A percentile compares a stretch with the other conserved stretches of the same genome.
Conservation (phyloP, 2,113 vertebrate genomes). For the Mola mola region DNA sequence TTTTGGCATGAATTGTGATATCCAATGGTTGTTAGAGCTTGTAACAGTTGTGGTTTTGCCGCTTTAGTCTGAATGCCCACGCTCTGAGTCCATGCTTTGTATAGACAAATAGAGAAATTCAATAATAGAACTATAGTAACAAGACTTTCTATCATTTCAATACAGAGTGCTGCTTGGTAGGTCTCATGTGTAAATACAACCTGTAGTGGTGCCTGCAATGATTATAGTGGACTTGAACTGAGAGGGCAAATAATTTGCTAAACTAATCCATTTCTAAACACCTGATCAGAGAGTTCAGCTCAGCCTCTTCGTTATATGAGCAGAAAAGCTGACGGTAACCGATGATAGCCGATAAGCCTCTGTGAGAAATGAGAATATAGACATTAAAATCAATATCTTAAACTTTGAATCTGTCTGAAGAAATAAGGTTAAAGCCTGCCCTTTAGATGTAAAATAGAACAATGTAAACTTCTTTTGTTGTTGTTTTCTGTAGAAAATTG, state of each 20-base stretch:
- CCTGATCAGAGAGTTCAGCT: constrained; percentile 29
- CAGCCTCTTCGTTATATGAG: constrained; percentile 39
- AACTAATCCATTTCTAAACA: constrained; percentile 45
- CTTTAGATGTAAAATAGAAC: neutral
- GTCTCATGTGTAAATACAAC: constrained; percentile 30
- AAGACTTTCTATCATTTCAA: constrained; percentile 49
- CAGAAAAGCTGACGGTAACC: constrained; percentile 9
- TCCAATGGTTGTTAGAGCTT: too few relatives aligned
- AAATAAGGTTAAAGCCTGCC: neutral
- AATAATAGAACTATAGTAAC: too few relatives aligned
- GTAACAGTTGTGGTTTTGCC: too few relatives aligned
- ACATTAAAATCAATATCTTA: constrained; percentile 21
- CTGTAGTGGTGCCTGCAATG: constrained; percentile 9
- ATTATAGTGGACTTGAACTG: constrained; percentile 33
- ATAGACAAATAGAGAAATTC: too few relatives aligned
- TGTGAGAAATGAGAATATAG: neutral
- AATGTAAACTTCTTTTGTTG: neutral
- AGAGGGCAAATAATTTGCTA: constrained; percentile 45
- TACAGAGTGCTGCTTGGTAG: neutral
- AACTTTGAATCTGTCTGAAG: constrained; percentile 15
- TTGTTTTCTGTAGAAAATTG: too few relatives aligned
- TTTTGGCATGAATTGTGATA: too few relatives aligned
- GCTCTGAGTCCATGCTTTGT: too few relatives aligned
- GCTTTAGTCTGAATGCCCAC: too few relatives aligned
- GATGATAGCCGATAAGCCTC: constrained; percentile 1